phyloP scores from a whole-genome alignment of 2,113 vertebrate species.

The Argyrosomus japonicus region DNA sequence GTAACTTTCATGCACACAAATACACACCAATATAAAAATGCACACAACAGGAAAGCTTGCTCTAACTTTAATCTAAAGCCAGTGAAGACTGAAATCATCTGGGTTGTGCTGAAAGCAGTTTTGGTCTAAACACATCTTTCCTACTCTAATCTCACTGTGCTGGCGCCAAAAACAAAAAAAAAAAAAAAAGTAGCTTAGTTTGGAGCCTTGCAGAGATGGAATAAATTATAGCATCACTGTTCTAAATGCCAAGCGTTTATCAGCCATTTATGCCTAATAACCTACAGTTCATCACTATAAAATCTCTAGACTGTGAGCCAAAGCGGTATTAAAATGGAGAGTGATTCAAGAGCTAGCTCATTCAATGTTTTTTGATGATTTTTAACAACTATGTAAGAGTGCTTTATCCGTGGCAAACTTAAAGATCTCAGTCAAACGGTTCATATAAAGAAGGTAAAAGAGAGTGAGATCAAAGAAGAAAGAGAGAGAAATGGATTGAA shows the following conservation, averaged over 20 bases:
- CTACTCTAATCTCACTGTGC: conserved; percentile 53
- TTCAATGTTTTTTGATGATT: not conserved
- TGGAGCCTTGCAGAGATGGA: conserved; percentile 55
- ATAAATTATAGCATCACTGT: conserved; percentile 63
- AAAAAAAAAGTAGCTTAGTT: conserved; percentile 48
- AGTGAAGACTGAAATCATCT: not conserved
- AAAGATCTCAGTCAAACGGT: conserved; percentile 21
- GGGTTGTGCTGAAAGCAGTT: conserved; percentile 8
- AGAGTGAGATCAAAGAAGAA: not conserved
- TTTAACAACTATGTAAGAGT: conserved; percentile 17
- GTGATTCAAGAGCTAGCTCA: conserved; percentile 12
- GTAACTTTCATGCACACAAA: conserved; percentile 29
- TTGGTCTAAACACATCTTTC: conserved; percentile 18
- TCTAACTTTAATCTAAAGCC: not conserved
- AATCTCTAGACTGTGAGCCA: conserved; percentile 34
- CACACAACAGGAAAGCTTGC: not conserved
- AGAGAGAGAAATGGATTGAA: conserved; percentile 1
- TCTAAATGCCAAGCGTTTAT: conserved; percentile 68
- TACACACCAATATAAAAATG: conserved; percentile 20
- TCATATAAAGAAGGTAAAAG: conserved; percentile 6
- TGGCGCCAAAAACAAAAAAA: conserved; percentile 33
- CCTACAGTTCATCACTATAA: conserved; percentile 44
- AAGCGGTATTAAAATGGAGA: conserved; percentile 31
- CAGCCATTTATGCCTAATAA: conserved; percentile 51
- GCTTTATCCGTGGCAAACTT: conserved; percentile 13